phyloP scores from a whole-genome alignment of 2,113 vertebrate species.

The Tonatia bakeri region DNA sequence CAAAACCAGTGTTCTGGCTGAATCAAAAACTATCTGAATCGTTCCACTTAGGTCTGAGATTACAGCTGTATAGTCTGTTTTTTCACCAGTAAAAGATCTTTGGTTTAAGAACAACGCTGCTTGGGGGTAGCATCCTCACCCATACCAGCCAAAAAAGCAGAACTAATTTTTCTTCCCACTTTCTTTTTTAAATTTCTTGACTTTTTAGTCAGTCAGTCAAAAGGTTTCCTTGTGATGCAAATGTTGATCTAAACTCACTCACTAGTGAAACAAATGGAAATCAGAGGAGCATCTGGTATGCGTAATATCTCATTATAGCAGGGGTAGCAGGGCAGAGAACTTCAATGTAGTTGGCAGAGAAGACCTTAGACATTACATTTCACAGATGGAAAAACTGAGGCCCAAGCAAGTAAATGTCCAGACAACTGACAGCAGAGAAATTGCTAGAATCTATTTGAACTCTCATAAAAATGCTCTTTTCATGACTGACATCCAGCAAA shows the following conservation, averaged over 20 bases:
- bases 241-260: not conserved
- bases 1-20: not conserved
- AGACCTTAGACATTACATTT: not conserved
- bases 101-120: not conserved
- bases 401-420: not conserved
- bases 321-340: not conserved
- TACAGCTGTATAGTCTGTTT: not conserved
- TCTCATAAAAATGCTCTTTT: not conserved
- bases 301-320: not conserved
- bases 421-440: not conserved
- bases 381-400: not conserved
- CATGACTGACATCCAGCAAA: not conserved
- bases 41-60: not conserved
- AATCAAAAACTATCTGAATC: not conserved
- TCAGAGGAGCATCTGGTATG: fast-evolving
- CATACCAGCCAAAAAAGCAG: not conserved
- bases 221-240: not conserved
- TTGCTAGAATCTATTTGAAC: not conserved
- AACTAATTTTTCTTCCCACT: not conserved
- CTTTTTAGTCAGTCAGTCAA: not conserved
- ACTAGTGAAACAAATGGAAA: not conserved
- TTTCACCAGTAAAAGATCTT: not conserved
- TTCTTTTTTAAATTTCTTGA: slow-evolving; percentile 3
- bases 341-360: not conserved
- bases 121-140: not conserved